These are phyloP conservation scores for Sturnira hondurensis DNA, from an alignment of 2,113 vertebrate species.

Conservation along the genomic window DNA sequence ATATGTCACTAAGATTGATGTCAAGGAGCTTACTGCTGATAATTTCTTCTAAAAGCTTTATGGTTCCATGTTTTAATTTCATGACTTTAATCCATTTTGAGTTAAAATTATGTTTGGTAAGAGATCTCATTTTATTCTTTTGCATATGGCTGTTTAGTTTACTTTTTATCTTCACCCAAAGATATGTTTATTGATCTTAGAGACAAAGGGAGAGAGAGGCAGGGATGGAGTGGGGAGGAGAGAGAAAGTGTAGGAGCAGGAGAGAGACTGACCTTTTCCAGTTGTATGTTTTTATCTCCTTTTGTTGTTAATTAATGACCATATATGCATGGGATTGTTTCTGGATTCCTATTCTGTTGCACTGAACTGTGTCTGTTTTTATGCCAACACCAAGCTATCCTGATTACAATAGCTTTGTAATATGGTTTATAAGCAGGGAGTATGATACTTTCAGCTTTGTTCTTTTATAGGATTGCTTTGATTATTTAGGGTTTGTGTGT, in stretches of 20 bases:
- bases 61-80: neutral
- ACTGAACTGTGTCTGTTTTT: neutral
- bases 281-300: neutral
- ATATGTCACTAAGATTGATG: neutral
- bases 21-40: neutral
- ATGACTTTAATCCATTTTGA: neutral
- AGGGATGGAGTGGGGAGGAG: too few relatives aligned
- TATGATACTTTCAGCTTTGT: neutral
- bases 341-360: neutral
- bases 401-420: neutral
- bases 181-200: too few relatives aligned
- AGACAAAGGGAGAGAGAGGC: too few relatives aligned
- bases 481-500: neutral
- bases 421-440: neutral
- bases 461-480: neutral
- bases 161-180: too few relatives aligned
- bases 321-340: neutral
- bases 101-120: neutral
- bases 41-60: neutral
- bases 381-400: neutral
- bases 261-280: neutral
- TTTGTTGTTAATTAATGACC: neutral
- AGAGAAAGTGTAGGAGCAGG: too few relatives aligned
- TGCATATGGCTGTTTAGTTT: neutral
- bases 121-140: neutral